Percentiles rank a stretch among this genome's conserved stretches.
phyloP scores from a whole-genome alignment of 2,888 invertebrate species.

The Trachelus tabidus region DNA sequence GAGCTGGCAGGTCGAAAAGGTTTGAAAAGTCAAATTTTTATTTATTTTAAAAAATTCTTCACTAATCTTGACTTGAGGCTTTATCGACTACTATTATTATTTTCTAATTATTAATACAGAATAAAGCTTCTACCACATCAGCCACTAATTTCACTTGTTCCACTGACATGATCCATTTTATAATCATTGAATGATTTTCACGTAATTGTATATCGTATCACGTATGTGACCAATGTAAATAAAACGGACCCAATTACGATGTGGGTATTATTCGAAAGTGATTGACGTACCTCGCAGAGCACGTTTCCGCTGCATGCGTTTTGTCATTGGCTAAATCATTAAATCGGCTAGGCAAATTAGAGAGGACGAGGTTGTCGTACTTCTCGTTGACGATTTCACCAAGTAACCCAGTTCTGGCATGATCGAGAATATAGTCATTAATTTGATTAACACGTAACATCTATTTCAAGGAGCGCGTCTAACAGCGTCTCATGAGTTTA shows the following conservation, averaged over 20 bases:
- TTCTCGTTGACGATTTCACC: constrained; percentile 28
- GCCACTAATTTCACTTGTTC: constrained; percentile 11
- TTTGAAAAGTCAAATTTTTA: constrained; percentile 28
- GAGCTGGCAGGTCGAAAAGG: constrained; percentile 76
- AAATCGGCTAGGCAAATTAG: not conserved
- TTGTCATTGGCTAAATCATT: not conserved
- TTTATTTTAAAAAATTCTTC: not conserved
- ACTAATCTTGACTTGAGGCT: not conserved
- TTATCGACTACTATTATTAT: not conserved
- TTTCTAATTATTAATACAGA: not conserved
- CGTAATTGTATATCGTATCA: not conserved
- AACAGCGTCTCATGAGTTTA: not conserved
- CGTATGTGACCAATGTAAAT: not conserved
- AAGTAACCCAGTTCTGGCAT: constrained; percentile 45
- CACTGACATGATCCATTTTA: constrained; percentile 23
- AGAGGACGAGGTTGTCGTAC: not conserved
- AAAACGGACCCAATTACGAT: not conserved
- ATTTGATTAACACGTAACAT: constrained; percentile 49
- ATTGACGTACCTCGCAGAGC: not conserved
- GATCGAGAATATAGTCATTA: constrained; percentile 34
- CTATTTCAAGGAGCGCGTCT: constrained; percentile 20
- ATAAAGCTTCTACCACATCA: not conserved
- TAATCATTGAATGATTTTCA: constrained; percentile 5
- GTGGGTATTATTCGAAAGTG: not conserved
- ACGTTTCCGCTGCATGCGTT: not conserved